Conservation (phyloP, 2,113 vertebrate genomes). For the Casuarius casuarius region DNA sequence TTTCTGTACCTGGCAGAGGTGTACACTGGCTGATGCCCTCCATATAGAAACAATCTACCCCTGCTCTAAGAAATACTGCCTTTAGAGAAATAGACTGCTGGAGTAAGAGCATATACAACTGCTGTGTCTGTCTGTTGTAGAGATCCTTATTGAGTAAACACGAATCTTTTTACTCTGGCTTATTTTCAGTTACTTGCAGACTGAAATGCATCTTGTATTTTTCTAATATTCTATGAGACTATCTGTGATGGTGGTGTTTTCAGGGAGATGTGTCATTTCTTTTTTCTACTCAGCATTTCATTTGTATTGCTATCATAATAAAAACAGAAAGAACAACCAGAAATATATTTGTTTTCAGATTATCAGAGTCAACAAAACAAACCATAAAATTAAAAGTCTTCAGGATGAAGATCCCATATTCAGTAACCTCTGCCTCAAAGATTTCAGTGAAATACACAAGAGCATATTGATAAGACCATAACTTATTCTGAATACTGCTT, state of each 20-base stretch:
- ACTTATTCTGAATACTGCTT: background rate
- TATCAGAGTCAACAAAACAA: background rate
- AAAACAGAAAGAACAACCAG: background rate
- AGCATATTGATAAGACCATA: background rate
- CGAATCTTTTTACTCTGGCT: background rate
- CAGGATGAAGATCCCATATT: background rate
- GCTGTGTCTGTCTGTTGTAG: fast-evolving
- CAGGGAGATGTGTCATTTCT: background rate
- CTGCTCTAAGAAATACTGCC: background rate
- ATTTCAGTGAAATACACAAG: background rate
- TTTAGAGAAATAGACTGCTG: background rate
- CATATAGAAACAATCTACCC: background rate
- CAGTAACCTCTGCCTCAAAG: background rate
- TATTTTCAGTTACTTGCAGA: background rate
- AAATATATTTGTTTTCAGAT: background rate
- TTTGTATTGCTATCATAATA: background rate
- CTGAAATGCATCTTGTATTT: background rate
- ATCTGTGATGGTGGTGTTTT: background rate
- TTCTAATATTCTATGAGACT: background rate
- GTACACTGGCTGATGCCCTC: background rate
- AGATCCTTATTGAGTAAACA: background rate
- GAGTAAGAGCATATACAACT: background rate
- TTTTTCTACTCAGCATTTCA: background rate
- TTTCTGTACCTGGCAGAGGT: background rate
- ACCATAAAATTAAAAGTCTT: background rate